Conservation (phyloP, 2,888 invertebrate species). For the Epistrophella euchroma region DNA sequence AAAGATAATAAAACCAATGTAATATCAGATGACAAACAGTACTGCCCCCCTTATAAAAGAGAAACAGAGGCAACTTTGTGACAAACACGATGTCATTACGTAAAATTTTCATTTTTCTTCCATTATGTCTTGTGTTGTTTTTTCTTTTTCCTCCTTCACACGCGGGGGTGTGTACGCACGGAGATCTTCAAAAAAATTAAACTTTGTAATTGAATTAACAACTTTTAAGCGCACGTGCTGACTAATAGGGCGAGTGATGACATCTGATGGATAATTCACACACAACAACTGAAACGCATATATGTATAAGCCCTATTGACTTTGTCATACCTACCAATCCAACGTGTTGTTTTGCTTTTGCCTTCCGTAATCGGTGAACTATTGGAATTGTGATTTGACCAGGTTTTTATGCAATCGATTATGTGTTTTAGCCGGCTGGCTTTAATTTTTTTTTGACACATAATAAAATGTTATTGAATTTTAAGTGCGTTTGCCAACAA, state of each 20-base stretch:
- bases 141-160: not conserved
- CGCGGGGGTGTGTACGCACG: slow-evolving; percentile 21
- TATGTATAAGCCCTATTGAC: slow-evolving; percentile 31
- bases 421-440: slow-evolving; percentile 48
- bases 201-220: slow-evolving; percentile 28
- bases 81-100: slow-evolving; percentile 60
- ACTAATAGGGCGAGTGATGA: slow-evolving; percentile 37
- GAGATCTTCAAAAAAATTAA: slow-evolving; percentile 21
- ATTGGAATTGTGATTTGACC: slow-evolving; percentile 39
- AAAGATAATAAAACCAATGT: slow-evolving; percentile 47
- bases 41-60: slow-evolving; percentile 43
- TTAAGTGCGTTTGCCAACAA: slow-evolving; percentile 23
- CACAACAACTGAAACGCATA: not conserved
- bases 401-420: slow-evolving; percentile 67
- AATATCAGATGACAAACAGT: slow-evolving; percentile 44
- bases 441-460: not conserved
- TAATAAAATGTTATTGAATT: slow-evolving; percentile 22
- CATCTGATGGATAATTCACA: slow-evolving; percentile 39
- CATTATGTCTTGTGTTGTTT: not conserved
- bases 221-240: slow-evolving; percentile 43
- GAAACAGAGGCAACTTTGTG: slow-evolving; percentile 19
- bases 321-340: slow-evolving; percentile 17
- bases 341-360: not conserved
- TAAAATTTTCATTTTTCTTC: slow-evolving; percentile 48
- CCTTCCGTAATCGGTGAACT: slow-evolving; percentile 63